phyloP scores from a whole-genome alignment of 2,797 vertebrate species.

The Bryconaethiops microstoma region DNA sequence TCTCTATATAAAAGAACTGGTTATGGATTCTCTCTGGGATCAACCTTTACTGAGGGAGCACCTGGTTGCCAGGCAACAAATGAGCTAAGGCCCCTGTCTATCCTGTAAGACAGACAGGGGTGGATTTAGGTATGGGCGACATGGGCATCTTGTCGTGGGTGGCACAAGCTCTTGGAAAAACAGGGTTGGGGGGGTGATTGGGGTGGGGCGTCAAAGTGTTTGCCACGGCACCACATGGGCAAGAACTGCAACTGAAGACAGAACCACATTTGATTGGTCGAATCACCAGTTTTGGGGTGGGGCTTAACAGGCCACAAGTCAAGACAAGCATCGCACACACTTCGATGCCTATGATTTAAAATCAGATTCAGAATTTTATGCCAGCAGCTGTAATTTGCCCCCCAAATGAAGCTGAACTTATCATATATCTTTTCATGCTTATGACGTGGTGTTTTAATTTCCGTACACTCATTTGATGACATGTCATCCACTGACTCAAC shows the following conservation, averaged over 20 bases:
- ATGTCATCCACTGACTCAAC: not conserved
- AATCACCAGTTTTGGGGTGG: slow-evolving; percentile 37
- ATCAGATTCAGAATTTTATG: too few species aligned
- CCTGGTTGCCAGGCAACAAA: slow-evolving; percentile 82
- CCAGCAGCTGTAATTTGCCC: too few species aligned
- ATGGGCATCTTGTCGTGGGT: too few species aligned
- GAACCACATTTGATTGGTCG: slow-evolving; percentile 43
- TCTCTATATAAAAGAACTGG: slow-evolving; percentile 46
- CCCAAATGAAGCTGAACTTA: not conserved
- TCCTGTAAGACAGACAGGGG: slow-evolving; percentile 23
- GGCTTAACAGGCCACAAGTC: not conserved
- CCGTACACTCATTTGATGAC: not conserved
- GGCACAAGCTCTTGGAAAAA: too few species aligned
- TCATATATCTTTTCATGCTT: not conserved
- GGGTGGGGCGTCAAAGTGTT: too few species aligned
- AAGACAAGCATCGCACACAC: not conserved
- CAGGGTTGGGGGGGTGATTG: too few species aligned
- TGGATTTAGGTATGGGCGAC: too few species aligned
- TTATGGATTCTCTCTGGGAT: slow-evolving; percentile 76
- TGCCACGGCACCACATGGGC: too few species aligned
- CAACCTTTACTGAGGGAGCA: slow-evolving; percentile 77
- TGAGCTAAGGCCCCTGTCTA: slow-evolving; percentile 65
- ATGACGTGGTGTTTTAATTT: not conserved
- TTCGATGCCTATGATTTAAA: not conserved
- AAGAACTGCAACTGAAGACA: not conserved